Evolutionary conservation across 2,113 vertebrate species (phyloP).

Genomic region (Tychaedon coryphoeus): DNA sequence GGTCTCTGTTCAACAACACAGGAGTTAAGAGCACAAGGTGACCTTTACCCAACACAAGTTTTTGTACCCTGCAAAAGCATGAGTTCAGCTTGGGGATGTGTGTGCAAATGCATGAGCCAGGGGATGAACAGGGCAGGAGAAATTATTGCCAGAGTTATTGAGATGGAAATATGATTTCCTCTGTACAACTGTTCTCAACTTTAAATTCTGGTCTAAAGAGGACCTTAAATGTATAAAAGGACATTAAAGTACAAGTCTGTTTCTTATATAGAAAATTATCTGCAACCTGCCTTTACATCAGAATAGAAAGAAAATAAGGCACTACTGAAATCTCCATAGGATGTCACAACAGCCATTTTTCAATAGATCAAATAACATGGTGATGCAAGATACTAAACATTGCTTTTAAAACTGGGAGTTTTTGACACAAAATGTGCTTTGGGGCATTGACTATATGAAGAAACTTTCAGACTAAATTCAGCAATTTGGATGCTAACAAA

Average conservation of each 20-base stretch:
- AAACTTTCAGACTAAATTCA: background rate
- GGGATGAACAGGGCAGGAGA: background rate
- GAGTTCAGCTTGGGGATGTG: background rate
- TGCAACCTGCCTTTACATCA: background rate
- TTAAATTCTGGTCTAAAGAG: background rate
- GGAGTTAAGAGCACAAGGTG: background rate
- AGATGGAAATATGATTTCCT: background rate
- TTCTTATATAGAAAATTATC: background rate
- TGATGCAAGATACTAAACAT: background rate
- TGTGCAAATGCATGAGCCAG: background rate
- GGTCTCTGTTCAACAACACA: background rate
- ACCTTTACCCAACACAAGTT: background rate
- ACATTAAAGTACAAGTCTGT: background rate
- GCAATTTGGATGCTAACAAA: background rate
- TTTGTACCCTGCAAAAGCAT: background rate
- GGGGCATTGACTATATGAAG: background rate
- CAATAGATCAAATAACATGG: background rate
- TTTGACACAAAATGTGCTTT: background rate
- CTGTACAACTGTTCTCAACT: background rate
- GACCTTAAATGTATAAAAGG: background rate
- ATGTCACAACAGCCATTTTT: background rate
- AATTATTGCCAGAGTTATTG: background rate
- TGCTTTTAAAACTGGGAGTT: accelerated
- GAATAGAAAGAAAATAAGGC: background rate
- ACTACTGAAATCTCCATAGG: background rate